phyloP scores from a whole-genome alignment of 2,888 invertebrate genomes.

The Apotomis turbidana region DNA sequence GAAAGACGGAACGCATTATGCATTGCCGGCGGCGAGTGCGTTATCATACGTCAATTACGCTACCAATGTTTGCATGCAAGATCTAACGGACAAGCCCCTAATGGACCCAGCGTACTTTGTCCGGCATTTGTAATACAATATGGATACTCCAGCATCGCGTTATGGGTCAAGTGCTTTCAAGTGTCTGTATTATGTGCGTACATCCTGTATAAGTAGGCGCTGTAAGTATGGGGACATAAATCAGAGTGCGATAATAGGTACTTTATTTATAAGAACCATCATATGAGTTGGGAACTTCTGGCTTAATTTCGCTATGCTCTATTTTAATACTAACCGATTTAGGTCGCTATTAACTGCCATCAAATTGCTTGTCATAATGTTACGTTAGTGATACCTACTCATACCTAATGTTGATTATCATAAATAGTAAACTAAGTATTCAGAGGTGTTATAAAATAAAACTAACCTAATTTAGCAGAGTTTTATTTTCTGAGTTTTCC shows the following conservation, averaged over 20 bases:
- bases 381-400: too few species aligned
- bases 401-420: too few species aligned
- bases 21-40: too few species aligned
- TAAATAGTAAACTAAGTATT: too few species aligned
- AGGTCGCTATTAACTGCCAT: too few species aligned
- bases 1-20: too few species aligned
- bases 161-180: constrained; percentile 41
- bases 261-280: not conserved
- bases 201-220: constrained; percentile 6
- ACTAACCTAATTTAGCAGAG: too few species aligned
- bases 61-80: constrained; percentile 31
- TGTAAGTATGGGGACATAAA: constrained; percentile 2
- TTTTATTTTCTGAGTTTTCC: too few species aligned
- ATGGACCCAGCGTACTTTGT: constrained; percentile 59
- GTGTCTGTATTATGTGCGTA: constrained; percentile 23
- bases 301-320: too few species aligned
- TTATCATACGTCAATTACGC: constrained; percentile 23
- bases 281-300: not conserved
- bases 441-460: too few species aligned
- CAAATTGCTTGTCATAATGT: too few species aligned
- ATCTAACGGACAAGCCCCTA: constrained; percentile 50
- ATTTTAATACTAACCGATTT: too few species aligned
- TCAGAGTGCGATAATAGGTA: not conserved
- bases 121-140: constrained; percentile 63
- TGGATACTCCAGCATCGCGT: constrained; percentile 42